Base-by-base conservation (phyloP, 1,140 invertebrate species). In the Drosophila tristis region DNA sequence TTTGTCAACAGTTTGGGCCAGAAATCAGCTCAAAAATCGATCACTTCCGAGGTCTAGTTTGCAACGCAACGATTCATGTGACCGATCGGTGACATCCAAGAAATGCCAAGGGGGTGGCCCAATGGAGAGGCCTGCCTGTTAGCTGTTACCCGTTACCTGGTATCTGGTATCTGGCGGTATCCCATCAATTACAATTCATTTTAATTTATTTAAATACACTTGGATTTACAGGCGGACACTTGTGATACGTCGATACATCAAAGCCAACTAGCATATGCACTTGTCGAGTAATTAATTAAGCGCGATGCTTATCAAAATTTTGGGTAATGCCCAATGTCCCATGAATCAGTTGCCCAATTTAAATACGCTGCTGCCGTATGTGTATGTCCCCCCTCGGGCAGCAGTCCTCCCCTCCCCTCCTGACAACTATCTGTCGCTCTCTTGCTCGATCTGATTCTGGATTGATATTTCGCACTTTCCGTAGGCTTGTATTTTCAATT, bases 131-230 rank as follows among this genome's bases (percentile, higher is more conserved):
- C 29, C 29, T 31, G 31, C 31, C 35, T 13, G 35, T 1, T 39
- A 13, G 9, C 35, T 13, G 35, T 1, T 39, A 13, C 11, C 4
- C 4, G 4, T 39, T 20, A 20, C 20, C 20, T 2, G 11, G 4
- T 39, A 39, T 13, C 11, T 39, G 35, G 4, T 39, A 39, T 39
- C 35, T 39, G 35, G 4, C n/a, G 58, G 45, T 42, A 49, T 23
- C 53, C 62, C 70, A 86, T 86, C 82, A 86, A 86, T 86, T 82
- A 82, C 78, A 86, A 82, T 86, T 86, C 70, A 81, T 87, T 87
- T 87, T 66, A 81, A 86, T 87, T 86, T 86, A 86, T 86, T 86
- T 86, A 86, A 89, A 86, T 86, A 82, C 82, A 86, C 82, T 87
- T 53, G 74, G 78, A 86, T 78, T 71, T 76, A 45, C 35, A 49